Conservation (phyloP, 2,888 invertebrate genomes). For the Aphrophora alni region DNA sequence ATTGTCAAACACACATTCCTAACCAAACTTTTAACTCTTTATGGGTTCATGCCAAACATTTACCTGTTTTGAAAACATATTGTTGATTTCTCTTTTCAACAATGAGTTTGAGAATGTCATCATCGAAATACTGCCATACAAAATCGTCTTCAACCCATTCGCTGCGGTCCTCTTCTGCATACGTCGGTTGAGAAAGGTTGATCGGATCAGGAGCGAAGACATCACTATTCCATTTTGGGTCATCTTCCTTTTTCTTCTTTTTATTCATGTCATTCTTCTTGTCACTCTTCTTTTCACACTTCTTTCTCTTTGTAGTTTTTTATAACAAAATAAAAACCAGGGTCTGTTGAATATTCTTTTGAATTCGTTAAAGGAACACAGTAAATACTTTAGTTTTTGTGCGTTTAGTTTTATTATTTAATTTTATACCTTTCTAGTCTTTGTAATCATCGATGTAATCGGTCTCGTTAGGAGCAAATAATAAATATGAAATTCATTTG, state of each 20-base stretch:
- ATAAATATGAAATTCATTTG: too few relatives aligned
- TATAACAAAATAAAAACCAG: too few relatives aligned
- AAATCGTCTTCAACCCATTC: conserved; percentile 16
- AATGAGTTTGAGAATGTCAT: neutral
- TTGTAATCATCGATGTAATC: too few relatives aligned
- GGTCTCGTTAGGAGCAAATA: too few relatives aligned
- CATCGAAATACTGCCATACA: conserved; percentile 1
- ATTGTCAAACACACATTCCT: conserved; percentile 10
- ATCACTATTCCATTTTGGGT: neutral
- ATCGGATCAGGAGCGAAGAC: neutral
- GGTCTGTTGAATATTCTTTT: too few relatives aligned
- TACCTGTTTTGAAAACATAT: neutral
- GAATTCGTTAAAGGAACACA: too few relatives aligned
- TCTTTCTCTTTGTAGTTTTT: too few relatives aligned
- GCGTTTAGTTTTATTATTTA: too few relatives aligned
- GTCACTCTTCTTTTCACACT: too few relatives aligned
- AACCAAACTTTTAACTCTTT: conserved; percentile 14
- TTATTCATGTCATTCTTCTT: too few relatives aligned
- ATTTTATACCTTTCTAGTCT: too few relatives aligned
- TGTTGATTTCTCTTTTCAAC: conserved; percentile 13
- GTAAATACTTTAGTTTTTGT: too few relatives aligned
- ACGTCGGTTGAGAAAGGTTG: neutral
- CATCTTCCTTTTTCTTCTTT: neutral
- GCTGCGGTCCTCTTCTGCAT: neutral
- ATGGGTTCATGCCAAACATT: neutral